phyloP scores from a whole-genome alignment of 2,113 vertebrate species.

The Bambusicola thoracicus region DNA sequence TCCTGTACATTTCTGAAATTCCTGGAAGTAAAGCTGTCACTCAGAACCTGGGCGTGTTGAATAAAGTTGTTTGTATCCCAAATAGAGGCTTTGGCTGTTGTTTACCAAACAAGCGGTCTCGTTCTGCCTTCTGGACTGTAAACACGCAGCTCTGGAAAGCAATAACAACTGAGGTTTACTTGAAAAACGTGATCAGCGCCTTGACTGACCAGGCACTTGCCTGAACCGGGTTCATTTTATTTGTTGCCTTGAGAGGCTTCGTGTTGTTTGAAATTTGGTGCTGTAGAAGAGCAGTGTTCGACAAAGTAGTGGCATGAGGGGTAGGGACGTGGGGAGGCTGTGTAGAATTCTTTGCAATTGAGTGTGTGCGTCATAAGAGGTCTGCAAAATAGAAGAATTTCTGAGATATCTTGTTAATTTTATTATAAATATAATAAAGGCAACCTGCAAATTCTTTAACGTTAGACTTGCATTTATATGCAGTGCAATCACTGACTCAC shows the following conservation, averaged over 20 bases:
- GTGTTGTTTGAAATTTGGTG: not conserved
- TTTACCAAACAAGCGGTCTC: not conserved
- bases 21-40: constrained; percentile 32
- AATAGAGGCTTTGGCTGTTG: not conserved
- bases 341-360: not conserved
- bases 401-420: not conserved
- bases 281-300: not conserved
- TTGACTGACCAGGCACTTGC: constrained; percentile 20
- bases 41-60: not conserved
- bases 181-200: not conserved
- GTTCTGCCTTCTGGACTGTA: not conserved
- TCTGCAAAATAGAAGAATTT: not conserved
- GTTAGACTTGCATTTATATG: not conserved
- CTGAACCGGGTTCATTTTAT: not conserved
- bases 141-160: not conserved
- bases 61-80: constrained; percentile 33
- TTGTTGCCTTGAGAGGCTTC: not conserved
- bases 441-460: not conserved
- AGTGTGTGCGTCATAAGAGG: not conserved
- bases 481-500: too few species aligned
- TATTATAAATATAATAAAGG: not conserved
- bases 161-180: not conserved
- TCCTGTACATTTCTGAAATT: not conserved
- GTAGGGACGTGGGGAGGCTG: not conserved
- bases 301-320: not conserved